These are phyloP conservation scores for Colius striatus DNA, from an alignment of 2,113 vertebrate species.

Conservation along the genomic window DNA sequence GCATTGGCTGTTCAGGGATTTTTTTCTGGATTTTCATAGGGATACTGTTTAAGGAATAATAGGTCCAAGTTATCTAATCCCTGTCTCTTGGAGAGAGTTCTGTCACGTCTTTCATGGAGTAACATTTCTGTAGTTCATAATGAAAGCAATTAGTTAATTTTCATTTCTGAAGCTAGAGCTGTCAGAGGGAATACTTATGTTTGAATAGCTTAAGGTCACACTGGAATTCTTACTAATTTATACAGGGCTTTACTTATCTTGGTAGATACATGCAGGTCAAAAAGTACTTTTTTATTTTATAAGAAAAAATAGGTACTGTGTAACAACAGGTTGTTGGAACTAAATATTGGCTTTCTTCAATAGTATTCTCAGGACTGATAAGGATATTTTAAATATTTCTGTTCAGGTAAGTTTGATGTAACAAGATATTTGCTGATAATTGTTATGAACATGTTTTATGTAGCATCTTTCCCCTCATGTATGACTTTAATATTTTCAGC, in stretches of 20 bases:
- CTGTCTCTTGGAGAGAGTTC: background rate
- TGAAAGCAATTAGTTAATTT: background rate
- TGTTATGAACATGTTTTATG: background rate
- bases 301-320: background rate
- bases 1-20: background rate
- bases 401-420: background rate
- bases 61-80: background rate
- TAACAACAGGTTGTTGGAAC: background rate
- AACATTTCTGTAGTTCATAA: background rate
- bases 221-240: background rate
- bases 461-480: conserved; percentile 32
- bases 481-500: conserved; percentile 76
- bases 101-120: background rate
- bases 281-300: background rate
- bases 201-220: background rate
- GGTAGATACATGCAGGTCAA: background rate
- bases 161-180: background rate
- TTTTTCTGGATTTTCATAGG: background rate
- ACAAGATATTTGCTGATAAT: background rate
- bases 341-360: background rate
- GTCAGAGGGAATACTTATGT: background rate
- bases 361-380: background rate
- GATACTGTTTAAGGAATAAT: background rate
- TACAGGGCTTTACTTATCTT: background rate
- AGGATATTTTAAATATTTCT: background rate